Evolutionary conservation across 2,888 invertebrate species (phyloP).

Genomic region (Esperia sulphurella): DNA sequence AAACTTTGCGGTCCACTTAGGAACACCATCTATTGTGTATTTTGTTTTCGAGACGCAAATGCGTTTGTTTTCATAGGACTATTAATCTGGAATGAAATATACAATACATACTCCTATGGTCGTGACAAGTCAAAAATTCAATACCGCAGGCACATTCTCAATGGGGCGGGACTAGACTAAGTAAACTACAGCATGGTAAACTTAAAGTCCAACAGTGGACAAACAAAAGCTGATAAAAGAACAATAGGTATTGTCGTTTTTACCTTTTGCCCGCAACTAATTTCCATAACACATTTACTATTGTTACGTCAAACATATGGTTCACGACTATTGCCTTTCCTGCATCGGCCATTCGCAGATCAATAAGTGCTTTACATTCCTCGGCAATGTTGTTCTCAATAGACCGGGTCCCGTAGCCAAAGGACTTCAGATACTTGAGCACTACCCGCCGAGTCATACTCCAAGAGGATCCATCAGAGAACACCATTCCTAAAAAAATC

Average conservation of each 20-base stretch:
- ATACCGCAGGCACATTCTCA: too few relatives aligned
- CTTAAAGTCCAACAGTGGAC: too few relatives aligned
- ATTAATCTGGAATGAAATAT: too few relatives aligned
- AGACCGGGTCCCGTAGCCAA: slow-evolving; percentile 80
- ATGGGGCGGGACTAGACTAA: too few relatives aligned
- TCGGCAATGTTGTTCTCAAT: slow-evolving; percentile 81
- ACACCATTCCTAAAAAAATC: slow-evolving; percentile 79
- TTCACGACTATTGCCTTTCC: slow-evolving; percentile 70
- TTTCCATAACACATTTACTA: slow-evolving; percentile 85
- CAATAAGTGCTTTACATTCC: slow-evolving; percentile 80
- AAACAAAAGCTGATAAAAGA: too few relatives aligned
- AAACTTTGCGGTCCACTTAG: too few relatives aligned
- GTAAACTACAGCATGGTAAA: too few relatives aligned
- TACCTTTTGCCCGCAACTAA: slow-evolving; percentile 83
- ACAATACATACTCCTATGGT: too few relatives aligned
- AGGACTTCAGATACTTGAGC: slow-evolving; percentile 80
- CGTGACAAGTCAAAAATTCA: too few relatives aligned
- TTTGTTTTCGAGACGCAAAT: too few relatives aligned
- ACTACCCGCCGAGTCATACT: slow-evolving; percentile 81
- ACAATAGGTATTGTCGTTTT: neutral
- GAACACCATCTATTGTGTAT: too few relatives aligned
- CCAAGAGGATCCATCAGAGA: slow-evolving; percentile 84
- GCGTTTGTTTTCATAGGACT: too few relatives aligned
- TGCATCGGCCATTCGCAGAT: slow-evolving; percentile 47
- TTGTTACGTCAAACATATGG: slow-evolving; percentile 80